phyloP scores from a whole-genome alignment of 2,888 invertebrate species.

The Stenotaenia linearis region DNA sequence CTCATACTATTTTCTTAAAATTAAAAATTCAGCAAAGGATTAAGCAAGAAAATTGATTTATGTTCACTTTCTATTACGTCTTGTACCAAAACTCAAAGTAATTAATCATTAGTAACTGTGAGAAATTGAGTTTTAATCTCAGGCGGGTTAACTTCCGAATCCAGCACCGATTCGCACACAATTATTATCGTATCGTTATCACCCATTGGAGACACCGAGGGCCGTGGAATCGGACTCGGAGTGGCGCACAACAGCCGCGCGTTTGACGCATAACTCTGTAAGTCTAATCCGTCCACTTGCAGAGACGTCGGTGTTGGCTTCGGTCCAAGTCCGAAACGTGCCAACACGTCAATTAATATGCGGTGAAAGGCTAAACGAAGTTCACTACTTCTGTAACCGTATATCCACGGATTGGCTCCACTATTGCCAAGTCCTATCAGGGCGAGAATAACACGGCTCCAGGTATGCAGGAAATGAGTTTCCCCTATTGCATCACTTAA shows the following conservation, averaged over 20 bases:
- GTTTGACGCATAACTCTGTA: conserved; percentile 45
- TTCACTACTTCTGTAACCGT: conserved; percentile 60
- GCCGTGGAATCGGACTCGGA: conserved; percentile 40
- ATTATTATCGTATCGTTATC: background rate
- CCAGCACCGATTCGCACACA: background rate
- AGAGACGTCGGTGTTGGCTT: conserved; percentile 29
- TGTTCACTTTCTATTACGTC: background rate
- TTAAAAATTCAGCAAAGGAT: background rate
- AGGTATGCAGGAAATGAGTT: conserved; percentile 52
- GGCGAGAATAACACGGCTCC: conserved; percentile 55
- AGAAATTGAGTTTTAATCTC: background rate
- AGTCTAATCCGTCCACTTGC: conserved; percentile 37
- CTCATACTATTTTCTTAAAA: background rate
- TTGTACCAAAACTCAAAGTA: background rate
- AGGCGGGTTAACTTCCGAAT: background rate
- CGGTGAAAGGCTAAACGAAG: conserved; percentile 56
- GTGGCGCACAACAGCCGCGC: conserved; percentile 44
- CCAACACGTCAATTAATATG: conserved; percentile 52
- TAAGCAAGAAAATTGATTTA: background rate
- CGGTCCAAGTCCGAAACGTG: conserved; percentile 36
- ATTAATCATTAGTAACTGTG: background rate
- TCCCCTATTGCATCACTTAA: conserved; percentile 40
- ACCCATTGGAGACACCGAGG: background rate
- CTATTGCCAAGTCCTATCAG: conserved; percentile 57
- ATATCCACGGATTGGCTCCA: conserved; percentile 60